Evolutionary conservation across 1,140 invertebrate genomes (phyloP).

Genomic region (Drosophila biarmipes): DNA sequence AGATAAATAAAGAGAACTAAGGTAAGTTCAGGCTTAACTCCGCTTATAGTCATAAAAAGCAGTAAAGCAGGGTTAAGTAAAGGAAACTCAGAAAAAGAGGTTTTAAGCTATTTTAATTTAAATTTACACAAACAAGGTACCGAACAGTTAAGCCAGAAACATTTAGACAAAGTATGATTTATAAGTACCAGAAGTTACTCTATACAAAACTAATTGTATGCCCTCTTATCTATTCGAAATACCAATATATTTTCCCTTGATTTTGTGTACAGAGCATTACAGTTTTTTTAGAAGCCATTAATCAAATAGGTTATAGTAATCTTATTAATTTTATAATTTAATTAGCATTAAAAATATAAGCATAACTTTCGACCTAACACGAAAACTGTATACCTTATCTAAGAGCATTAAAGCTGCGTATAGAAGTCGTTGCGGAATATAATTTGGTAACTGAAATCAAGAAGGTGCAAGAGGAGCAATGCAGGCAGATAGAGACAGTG

Average conservation of each 20-base stretch:
- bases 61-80: not conserved
- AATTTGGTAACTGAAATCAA: slow-evolving; percentile 47
- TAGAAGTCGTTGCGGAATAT: slow-evolving; percentile 51
- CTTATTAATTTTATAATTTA: too few relatives aligned
- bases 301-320: too few relatives aligned
- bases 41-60: not conserved
- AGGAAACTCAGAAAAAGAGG: slow-evolving; percentile 22
- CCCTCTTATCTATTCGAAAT: too few relatives aligned
- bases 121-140: slow-evolving; percentile 37
- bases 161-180: too few relatives aligned
- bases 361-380: not conserved
- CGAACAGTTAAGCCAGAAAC: slow-evolving; percentile 10
- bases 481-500: not conserved
- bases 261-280: too few relatives aligned
- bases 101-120: slow-evolving; percentile 70
- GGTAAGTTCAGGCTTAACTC: slow-evolving; percentile 1
- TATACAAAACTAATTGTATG: not conserved
- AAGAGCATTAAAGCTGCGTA: slow-evolving; percentile 3
- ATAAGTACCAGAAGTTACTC: not conserved
- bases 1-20: slow-evolving; percentile 10
- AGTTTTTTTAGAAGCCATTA: too few relatives aligned
- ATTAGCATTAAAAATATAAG: not conserved
- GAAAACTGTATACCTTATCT: not conserved
- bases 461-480: not conserved
- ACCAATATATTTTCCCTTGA: too few relatives aligned